phyloP scores from a whole-genome alignment of 2,888 invertebrate species.

The Ormyrus rosae region DNA sequence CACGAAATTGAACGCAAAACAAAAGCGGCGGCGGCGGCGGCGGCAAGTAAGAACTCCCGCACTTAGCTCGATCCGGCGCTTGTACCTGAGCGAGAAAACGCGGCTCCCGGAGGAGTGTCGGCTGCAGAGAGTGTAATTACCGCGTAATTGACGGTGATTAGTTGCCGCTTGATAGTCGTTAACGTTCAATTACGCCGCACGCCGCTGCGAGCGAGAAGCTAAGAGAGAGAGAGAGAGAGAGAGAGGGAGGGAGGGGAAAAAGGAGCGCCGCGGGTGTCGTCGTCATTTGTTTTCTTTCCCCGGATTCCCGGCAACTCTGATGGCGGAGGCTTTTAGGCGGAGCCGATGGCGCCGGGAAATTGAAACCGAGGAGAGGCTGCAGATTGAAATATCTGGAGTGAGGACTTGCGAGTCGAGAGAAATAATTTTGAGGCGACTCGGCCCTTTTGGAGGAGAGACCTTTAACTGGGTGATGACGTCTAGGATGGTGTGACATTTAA shows the following conservation, averaged over 20 bases:
- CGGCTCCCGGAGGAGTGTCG: slow-evolving; percentile 39
- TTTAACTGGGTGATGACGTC: too few relatives aligned
- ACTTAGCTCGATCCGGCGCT: too few relatives aligned
- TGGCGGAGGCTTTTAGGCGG: neutral
- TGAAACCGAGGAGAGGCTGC: neutral
- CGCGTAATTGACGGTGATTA: slow-evolving; percentile 64
- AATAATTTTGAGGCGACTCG: too few relatives aligned
- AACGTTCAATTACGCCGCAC: slow-evolving; percentile 61
- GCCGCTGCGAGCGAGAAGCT: slow-evolving; percentile 1
- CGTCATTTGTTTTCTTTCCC: slow-evolving; percentile 23
- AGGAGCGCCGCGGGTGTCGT: neutral
- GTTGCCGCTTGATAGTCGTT: slow-evolving; percentile 64
- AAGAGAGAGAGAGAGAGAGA: slow-evolving; percentile 7
- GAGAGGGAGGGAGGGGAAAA: neutral
- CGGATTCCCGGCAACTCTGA: neutral
- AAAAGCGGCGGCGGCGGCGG: too few relatives aligned
- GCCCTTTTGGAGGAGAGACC: too few relatives aligned
- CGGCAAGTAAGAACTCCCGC: too few relatives aligned
- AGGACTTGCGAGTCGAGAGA: too few relatives aligned
- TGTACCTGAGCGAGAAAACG: neutral
- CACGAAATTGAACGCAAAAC: too few relatives aligned
- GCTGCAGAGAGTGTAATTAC: slow-evolving; percentile 60
- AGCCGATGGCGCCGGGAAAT: neutral
- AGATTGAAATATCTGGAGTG: slow-evolving; percentile 15
- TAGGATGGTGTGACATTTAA: too few relatives aligned